Evolutionary conservation across 2,113 vertebrate species (phyloP), one percentile per base, ranked within the genome.

Genomic region (Antechinus stuartii): DNA sequence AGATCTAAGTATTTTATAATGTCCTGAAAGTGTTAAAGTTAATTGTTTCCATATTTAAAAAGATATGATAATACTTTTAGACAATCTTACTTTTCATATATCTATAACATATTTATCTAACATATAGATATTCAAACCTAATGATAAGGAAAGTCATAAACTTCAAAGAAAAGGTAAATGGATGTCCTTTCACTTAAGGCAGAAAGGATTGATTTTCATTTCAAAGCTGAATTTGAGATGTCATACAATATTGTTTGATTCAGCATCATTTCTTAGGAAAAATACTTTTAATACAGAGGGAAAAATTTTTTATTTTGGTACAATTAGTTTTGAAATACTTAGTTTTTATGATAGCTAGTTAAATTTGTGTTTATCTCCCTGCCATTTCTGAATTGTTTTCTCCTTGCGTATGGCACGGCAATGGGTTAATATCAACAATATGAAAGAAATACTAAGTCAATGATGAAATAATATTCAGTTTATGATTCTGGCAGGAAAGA

Each of bases 271-370:
- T 90, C 24, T 50, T 30, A 90, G 24, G 46, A 11, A 90, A 90
- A 50, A 90, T 14, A 27, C 9, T 26, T 52, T 90, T 30, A 90
- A 50, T 49, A 90, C 8, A 30, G 11, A 90, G 25, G 24, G n/a
- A 50, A 1, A 30, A 89, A 94, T 93, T 56, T 52, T 27, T 90
- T 27, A 52, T 50, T 23, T 54, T 42, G 90, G 50, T 0, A 30
- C 52, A 53, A 93, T 47, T 50, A 95, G 22, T 25, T 89, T 90
- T 54, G 26, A 94, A 16, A 94, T 92, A 92, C n/a, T 55, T 14
- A n/a, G 76, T 94, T 93, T 91, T 94, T 26, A 94, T n/a, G n/a
- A n/a, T 19, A 16, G 91, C 91, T 94, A 68, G 53, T 94, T 92
- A 93, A 95, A 93, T 24, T 42, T 84, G 55, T 14, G 0, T 2